Conservation (phyloP, 2,888 invertebrate species). For the Hirtodrosophila histrioides region DNA sequence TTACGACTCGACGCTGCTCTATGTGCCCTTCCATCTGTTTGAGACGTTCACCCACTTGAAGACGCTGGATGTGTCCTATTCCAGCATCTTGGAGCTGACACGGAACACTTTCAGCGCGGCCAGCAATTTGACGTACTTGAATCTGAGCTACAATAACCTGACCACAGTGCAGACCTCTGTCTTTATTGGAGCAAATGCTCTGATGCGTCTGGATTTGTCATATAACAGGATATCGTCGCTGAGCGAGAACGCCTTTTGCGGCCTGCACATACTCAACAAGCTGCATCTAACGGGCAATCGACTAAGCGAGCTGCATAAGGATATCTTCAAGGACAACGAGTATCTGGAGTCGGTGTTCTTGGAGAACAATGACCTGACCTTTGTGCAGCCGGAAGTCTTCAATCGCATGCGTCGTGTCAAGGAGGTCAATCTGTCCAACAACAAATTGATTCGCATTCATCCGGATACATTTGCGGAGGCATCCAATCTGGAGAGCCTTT, state of each 20-base stretch:
- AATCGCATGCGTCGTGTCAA: constrained; percentile 79
- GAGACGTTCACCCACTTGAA: constrained; percentile 80
- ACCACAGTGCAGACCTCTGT: constrained; percentile 82
- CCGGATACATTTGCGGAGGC: constrained; percentile 81
- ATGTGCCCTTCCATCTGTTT: constrained; percentile 83
- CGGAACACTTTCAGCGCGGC: constrained; percentile 83
- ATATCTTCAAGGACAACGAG: constrained; percentile 81
- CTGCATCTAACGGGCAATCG: constrained; percentile 80
- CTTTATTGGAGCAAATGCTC: constrained; percentile 80
- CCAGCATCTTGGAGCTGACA: constrained; percentile 82
- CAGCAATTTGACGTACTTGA: constrained; percentile 77
- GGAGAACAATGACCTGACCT: constrained; percentile 80
- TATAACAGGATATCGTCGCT: constrained; percentile 75
- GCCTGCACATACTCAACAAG: constrained; percentile 78
- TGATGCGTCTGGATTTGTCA: constrained; percentile 82
- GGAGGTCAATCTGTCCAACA: constrained; percentile 81
- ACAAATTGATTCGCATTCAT: constrained; percentile 75
- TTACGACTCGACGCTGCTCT: constrained; percentile 82
- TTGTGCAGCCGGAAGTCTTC: constrained; percentile 80
- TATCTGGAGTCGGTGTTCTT: constrained; percentile 79
- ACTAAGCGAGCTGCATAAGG: constrained; percentile 71
- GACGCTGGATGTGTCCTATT: constrained; percentile 82
- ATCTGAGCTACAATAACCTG: constrained; percentile 82
- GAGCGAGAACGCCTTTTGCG: constrained; percentile 81
- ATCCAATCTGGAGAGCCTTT: constrained; percentile 75